A percentile compares a stretch with the other conserved stretches of the same genome.
These are phyloP conservation scores for Drosophila demipolita DNA, from an alignment of 2,888 invertebrate species.

Conservation along the genomic window DNA sequence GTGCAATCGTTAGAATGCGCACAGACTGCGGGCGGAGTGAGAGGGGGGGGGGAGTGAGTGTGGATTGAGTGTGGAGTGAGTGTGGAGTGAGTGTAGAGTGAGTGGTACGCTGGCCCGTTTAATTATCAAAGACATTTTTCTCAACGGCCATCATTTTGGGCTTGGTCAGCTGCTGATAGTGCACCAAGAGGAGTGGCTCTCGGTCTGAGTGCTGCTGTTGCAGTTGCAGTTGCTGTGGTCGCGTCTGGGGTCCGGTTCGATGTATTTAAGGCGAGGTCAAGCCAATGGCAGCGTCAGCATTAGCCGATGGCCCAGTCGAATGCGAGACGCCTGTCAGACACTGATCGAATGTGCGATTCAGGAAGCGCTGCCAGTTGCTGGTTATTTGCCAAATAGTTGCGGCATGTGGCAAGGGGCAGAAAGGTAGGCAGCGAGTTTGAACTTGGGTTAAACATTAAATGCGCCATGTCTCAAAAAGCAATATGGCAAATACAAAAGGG, in stretches of 20 bases:
- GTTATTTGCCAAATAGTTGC: slow-evolving; percentile 58
- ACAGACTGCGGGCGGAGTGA: slow-evolving; percentile 6
- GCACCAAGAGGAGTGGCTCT: slow-evolving; percentile 58
- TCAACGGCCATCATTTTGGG: slow-evolving; percentile 59
- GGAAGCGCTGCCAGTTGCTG: slow-evolving; percentile 61
- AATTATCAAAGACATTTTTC: slow-evolving; percentile 79
- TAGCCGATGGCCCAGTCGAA: slow-evolving; percentile 25
- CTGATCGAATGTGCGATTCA: slow-evolving; percentile 77
- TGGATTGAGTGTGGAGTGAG: slow-evolving; percentile 2
- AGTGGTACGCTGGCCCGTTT: slow-evolving; percentile 61
- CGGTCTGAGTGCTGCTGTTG: background rate
- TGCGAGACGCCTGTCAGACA: slow-evolving; percentile 46
- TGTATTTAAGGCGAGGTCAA: slow-evolving; percentile 74
- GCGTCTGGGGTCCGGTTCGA: slow-evolving; percentile 38
- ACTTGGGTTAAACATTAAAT: slow-evolving; percentile 41
- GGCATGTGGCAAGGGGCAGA: slow-evolving; percentile 6
- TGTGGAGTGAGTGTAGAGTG: slow-evolving; percentile 9
- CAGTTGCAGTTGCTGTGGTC: background rate
- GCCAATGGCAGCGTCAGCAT: slow-evolving; percentile 26
- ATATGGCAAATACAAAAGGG: slow-evolving; percentile 42
- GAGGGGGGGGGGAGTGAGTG: background rate
- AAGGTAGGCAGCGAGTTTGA: slow-evolving; percentile 19
- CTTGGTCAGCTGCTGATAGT: slow-evolving; percentile 58
- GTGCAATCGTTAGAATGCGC: slow-evolving; percentile 78
- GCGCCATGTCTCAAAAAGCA: slow-evolving; percentile 30